Percentiles rank a stretch among this genome's conserved stretches.
phyloP scores from a whole-genome alignment of 2,888 invertebrate species.

The Drosophila prolongata region DNA sequence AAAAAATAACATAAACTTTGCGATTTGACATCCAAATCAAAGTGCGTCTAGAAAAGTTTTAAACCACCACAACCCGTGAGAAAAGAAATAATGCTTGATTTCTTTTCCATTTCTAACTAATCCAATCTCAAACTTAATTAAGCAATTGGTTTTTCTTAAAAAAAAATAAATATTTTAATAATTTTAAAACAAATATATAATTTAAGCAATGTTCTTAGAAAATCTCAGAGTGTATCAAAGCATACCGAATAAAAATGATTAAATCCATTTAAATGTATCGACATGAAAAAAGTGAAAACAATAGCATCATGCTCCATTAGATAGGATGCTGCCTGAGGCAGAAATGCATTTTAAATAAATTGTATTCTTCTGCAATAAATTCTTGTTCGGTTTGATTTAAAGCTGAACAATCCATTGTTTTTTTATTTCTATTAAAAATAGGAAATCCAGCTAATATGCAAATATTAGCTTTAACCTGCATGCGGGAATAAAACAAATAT shows the following conservation, averaged over 20 bases:
- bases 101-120: background rate
- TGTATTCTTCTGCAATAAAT: constrained; percentile 31
- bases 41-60: constrained; percentile 36
- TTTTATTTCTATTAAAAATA: background rate
- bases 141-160: too few relatives aligned
- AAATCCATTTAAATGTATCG: constrained; percentile 13
- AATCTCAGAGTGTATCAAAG: background rate
- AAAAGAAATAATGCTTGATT: background rate
- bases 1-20: constrained; percentile 35
- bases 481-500: constrained; percentile 39
- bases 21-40: constrained; percentile 22
- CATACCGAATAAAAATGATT: constrained; percentile 1
- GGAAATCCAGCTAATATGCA: constrained; percentile 48
- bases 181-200: background rate
- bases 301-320: constrained; percentile 16
- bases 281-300: constrained; percentile 12
- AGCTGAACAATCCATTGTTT: constrained; percentile 8
- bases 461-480: constrained; percentile 47
- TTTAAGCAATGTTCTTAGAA: background rate
- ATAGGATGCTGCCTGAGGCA: constrained; percentile 7
- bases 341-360: constrained; percentile 27
- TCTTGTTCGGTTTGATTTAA: constrained; percentile 25
- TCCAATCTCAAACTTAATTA: too few relatives aligned
- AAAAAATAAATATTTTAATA: background rate
- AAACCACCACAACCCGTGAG: background rate